A percentile compares a stretch with the other conserved stretches of the same genome.
These are phyloP conservation scores for Pygoscelis antarcticus DNA, from an alignment of 2,113 vertebrate species.

Conservation along the genomic window DNA sequence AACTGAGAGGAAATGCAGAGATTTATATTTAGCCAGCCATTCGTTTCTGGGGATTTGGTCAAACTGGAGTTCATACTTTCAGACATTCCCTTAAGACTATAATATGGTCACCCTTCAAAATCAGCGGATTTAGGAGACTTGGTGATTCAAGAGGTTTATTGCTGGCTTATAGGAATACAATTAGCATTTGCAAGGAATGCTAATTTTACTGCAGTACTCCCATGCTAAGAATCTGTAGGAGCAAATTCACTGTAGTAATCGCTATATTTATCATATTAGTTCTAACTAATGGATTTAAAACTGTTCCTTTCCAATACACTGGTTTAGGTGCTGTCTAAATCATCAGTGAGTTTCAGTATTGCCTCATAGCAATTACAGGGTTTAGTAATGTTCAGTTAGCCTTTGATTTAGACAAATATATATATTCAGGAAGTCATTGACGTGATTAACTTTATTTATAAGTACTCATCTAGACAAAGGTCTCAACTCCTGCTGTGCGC, in stretches of 20 bases:
- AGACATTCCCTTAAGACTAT: background rate
- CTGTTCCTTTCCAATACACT: background rate
- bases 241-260: background rate
- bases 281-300: background rate
- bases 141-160: background rate
- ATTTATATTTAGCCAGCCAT: background rate
- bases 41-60: background rate
- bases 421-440: background rate
- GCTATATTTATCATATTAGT: background rate
- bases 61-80: background rate
- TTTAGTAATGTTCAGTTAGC: background rate
- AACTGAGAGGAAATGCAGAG: background rate
- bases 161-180: background rate
- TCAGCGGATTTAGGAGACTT: background rate
- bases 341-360: background rate
- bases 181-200: background rate
- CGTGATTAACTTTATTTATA: background rate
- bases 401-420: background rate
- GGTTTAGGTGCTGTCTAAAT: background rate
- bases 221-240: background rate
- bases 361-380: background rate
- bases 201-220: background rate
- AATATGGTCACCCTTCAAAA: background rate
- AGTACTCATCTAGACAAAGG: background rate
- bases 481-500: background rate